Evolutionary conservation across 2,888 invertebrate species (phyloP).

Genomic region (Synanthedon tipuliformis): DNA sequence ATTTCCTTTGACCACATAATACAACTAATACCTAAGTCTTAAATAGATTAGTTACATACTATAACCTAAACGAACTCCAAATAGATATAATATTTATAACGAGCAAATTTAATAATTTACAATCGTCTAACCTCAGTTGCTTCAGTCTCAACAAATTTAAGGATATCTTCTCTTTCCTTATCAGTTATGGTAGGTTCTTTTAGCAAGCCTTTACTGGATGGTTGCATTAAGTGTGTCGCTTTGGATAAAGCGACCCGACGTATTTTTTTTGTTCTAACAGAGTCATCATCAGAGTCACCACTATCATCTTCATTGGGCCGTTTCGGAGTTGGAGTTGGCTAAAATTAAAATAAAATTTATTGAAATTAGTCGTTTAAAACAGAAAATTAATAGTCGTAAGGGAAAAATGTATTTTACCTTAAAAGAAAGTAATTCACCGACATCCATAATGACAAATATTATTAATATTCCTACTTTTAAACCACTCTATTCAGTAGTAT

Average conservation of each 20-base stretch:
- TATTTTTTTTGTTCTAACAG: conserved; percentile 72
- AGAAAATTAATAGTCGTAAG: background rate
- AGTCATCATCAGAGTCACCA: conserved; percentile 74
- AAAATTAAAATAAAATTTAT: conserved; percentile 11
- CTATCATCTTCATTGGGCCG: conserved; percentile 76
- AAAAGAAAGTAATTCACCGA: conserved; percentile 60
- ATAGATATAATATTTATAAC: background rate
- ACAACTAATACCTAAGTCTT: too few species aligned
- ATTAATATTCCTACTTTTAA: too few species aligned
- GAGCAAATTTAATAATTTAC: background rate
- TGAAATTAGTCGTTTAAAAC: background rate
- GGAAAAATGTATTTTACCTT: conserved; percentile 32
- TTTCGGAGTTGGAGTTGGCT: conserved; percentile 89
- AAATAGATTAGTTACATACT: background rate
- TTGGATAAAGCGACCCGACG: conserved; percentile 69
- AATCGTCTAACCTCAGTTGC: conserved; percentile 73
- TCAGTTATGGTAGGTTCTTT: conserved; percentile 75
- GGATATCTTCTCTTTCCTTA: conserved; percentile 82
- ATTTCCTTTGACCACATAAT: too few species aligned
- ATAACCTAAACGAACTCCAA: background rate
- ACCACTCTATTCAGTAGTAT: too few species aligned
- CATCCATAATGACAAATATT: conserved; percentile 41
- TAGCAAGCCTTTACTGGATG: conserved; percentile 58
- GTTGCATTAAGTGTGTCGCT: conserved; percentile 41
- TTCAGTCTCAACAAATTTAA: conserved; percentile 86